Base-by-base conservation (phyloP, 1,140 invertebrate species). In the Drosophila seguyi region DNA sequence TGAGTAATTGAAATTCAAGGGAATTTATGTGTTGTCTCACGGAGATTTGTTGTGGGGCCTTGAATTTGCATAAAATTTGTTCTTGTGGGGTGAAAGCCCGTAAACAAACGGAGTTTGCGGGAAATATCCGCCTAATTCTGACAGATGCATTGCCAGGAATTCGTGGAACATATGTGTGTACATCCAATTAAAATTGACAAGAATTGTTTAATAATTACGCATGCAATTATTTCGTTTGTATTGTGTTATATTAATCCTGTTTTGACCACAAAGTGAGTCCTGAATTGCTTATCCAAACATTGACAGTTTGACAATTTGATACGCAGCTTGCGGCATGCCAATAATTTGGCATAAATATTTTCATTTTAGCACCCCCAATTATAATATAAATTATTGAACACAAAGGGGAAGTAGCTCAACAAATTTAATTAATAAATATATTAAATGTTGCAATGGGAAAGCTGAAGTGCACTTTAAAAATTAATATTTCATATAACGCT, bases 1-100 rank as follows among this genome's bases (percentile, higher is more conserved):
- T 75, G 68, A 66, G 63, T 60, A 87, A 87, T 83, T 74, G 66
- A 77, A 88, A 74, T 87, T 88, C 84, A 38, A 34, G 20, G 25
- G 67, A 87, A 83, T 88, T 65, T 57, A 52, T 42, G 56, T 60
- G 69, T 68, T 71, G 65, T 38, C 44, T 52, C 20, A 29, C 14
- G 38, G 22, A 53, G 31, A 71, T 56, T 55, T 68, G 48, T 11
- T 62, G 14, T 25, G 44, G 14, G 34, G 20, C 31, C 38, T 18
- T 74, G 60, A 34, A 22, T 80, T 47, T 34, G 27, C 42, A 34
- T 31, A 47, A 59, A 60, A 39, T 48, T 50, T 65, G 14, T 53
- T 53, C 2, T 53, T 5, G 47, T 67, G 45, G 36, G 48, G 10
- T 22, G 36, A 39, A 22, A 38, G 16, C 8, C 34, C 16, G 55